Evolutionary conservation across 2,888 invertebrate species (phyloP).

Genomic region (Lasioglossum leucozonium): DNA sequence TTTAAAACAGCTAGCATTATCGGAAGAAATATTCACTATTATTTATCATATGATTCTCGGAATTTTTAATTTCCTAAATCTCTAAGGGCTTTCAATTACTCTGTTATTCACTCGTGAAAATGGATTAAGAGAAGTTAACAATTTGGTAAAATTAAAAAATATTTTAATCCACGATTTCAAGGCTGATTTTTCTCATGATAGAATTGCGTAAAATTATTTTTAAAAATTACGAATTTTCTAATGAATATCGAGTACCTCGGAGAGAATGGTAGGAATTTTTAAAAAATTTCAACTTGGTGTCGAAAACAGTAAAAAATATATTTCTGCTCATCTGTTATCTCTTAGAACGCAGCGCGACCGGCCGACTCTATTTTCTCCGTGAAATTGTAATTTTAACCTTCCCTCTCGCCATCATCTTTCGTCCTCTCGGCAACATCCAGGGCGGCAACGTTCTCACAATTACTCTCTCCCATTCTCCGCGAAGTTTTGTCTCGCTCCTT

Average conservation of each 20-base stretch:
- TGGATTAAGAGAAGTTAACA: too few relatives aligned
- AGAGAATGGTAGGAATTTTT: background rate
- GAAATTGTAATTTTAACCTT: constrained; percentile 68
- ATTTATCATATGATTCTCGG: background rate
- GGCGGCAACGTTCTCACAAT: background rate
- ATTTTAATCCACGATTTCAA: too few relatives aligned
- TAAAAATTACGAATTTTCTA: background rate
- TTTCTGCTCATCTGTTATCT: background rate
- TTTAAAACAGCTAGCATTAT: background rate
- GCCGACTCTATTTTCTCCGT: constrained; percentile 57
- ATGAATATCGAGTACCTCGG: too few relatives aligned
- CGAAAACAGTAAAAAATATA: background rate
- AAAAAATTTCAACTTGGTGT: background rate
- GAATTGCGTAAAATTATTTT: too few relatives aligned
- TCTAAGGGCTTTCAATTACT: background rate
- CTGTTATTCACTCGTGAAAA: background rate
- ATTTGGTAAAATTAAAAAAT: too few relatives aligned
- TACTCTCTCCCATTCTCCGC: background rate
- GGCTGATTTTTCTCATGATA: too few relatives aligned
- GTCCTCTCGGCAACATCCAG: constrained; percentile 10
- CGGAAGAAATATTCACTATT: background rate
- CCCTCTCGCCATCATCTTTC: constrained; percentile 16
- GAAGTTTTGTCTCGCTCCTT: background rate
- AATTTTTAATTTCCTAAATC: background rate
- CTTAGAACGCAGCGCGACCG: constrained; percentile 30